Percentiles rank a stretch among this genome's conserved stretches.
These are phyloP conservation scores for Pao palembangensis DNA, from an alignment of 2,113 vertebrate species.

Conservation along the genomic window DNA sequence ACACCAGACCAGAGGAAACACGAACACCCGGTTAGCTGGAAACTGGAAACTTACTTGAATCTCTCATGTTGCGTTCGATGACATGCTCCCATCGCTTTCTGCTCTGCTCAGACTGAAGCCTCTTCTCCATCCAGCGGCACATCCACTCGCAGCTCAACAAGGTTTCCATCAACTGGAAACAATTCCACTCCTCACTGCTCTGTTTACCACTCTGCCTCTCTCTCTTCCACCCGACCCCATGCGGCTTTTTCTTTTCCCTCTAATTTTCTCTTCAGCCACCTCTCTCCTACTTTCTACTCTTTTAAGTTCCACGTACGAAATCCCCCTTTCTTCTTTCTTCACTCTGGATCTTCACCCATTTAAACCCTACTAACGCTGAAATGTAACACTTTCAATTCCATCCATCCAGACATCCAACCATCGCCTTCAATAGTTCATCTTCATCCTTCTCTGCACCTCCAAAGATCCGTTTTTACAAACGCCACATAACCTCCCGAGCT, in stretches of 20 bases:
- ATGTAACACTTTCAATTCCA: neutral
- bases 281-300: conserved; percentile 42
- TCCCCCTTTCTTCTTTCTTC: conserved; percentile 34
- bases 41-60: conserved; percentile 61
- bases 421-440: conserved; percentile 5
- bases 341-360: neutral
- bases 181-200: conserved; percentile 16
- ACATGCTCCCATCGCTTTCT: conserved; percentile 33
- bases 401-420: neutral
- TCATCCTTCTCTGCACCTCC: conserved; percentile 15
- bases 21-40: neutral
- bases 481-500: conserved; percentile 5
- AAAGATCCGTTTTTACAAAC: neutral
- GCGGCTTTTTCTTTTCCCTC: conserved; percentile 56
- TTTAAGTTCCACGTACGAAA: conserved; percentile 36
- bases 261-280: conserved; percentile 52
- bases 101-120: conserved; percentile 25
- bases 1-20: conserved; percentile 36
- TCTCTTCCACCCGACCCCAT: conserved; percentile 50
- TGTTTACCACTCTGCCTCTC: conserved; percentile 50
- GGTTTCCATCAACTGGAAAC: conserved; percentile 24
- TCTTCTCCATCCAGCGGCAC: conserved; percentile 33
- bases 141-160: conserved; percentile 17
- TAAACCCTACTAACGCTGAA: neutral
- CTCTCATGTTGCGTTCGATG: conserved; percentile 53